Evolutionary conservation across 30 jellyfish, hydroid and myxozoan species (phyloP), one percentile per base, ranked within the genome.

Genomic region (Morbakka virulenta): DNA sequence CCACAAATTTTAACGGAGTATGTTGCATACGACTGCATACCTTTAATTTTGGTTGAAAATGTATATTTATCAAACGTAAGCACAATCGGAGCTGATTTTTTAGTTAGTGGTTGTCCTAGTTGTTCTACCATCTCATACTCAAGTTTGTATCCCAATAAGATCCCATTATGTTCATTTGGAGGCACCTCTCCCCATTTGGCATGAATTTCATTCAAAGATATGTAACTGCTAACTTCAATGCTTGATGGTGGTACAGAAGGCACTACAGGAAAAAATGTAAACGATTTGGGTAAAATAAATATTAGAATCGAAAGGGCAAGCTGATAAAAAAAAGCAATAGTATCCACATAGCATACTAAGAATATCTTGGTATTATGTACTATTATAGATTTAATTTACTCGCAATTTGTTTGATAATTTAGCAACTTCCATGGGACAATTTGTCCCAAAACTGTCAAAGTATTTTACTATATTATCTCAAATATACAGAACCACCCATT

Each of bases 61-160:
- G 95, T 85, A 35, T 17, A 85, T 32, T 68, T 66, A 33, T 85
- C 95, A 41, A 75, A 33, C 4, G 9, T 64, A 28, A 68, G 2
- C 2, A n/a, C 80, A 24, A 32, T 76, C 47, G 76, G 50, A 13
- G 9, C 52, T 26, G 51, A 64, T 30, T 70, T 77, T 35, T 75
- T 79, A n/a, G 67, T 62, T 2, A 33, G 62, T 1, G 68, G 67
- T 53, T 12, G 64, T 32, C 62, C 76, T 1, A 84, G 51, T 14
- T 74, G 74, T 22, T 48, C 74, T 11, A 69, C 70, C 0, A 65
- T 35, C 0, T 72, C 62, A 51, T 75, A 76, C 35, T 50, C 64
- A 26, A 85, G 62, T 23, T 76, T 65, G 73, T 85, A 85, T n/a
- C 95, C 95, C 11, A 75, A 82, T 29, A 85, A 31, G 17, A 51